These are phyloP conservation scores for Agelaius phoeniceus DNA, from an alignment of 2,113 vertebrate genomes.

Conservation along the genomic window DNA sequence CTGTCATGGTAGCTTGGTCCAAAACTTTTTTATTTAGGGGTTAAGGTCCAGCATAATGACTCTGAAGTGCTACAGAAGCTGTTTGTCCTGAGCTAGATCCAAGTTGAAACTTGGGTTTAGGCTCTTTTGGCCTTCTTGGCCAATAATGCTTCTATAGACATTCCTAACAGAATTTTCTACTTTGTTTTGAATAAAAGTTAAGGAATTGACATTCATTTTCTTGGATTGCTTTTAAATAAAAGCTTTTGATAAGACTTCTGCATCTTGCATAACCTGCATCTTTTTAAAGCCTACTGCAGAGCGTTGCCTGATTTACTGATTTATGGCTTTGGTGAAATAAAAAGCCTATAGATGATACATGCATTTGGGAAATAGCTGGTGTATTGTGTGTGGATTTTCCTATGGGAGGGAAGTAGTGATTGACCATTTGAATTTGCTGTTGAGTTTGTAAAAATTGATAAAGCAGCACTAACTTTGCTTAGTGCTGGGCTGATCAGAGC, in stretches of 20 bases:
- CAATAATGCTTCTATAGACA: background rate
- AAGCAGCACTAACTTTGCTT: background rate
- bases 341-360: background rate
- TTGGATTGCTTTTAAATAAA: background rate
- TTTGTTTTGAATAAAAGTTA: background rate
- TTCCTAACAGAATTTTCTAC: background rate
- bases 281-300: background rate
- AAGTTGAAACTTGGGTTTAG: background rate
- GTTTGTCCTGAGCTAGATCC: rapidly evolving
- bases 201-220: background rate
- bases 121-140: background rate
- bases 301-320: background rate
- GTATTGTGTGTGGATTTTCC: background rate
- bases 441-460: background rate
- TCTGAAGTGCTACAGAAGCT: background rate
- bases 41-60: background rate
- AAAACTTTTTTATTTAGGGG: background rate
- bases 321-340: background rate
- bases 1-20: background rate
- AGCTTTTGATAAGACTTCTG: background rate
- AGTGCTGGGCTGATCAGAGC: background rate
- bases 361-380: background rate
- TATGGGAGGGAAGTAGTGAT: background rate
- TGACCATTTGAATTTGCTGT: background rate
- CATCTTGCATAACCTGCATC: background rate